A percentile compares a stretch with the other conserved stretches of the same genome.
Conservation (phyloP, 2,113 vertebrate genomes). For the Elachura formosa region DNA sequence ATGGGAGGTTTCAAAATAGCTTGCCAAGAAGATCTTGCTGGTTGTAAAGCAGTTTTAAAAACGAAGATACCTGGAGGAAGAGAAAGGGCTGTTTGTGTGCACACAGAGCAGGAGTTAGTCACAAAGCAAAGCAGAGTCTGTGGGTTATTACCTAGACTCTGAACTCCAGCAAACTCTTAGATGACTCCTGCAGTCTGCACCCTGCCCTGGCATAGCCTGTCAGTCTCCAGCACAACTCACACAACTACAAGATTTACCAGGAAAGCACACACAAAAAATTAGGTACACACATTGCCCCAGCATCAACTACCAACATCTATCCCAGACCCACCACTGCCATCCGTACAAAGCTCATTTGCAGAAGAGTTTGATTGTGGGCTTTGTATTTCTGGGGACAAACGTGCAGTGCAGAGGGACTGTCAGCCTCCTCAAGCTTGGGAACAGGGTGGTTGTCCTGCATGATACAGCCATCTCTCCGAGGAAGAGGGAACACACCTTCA, state of each 20-base stretch:
- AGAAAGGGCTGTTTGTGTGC: neutral
- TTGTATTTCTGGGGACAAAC: neutral
- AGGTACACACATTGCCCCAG: too few species aligned
- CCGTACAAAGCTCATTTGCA: neutral
- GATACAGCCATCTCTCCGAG: neutral
- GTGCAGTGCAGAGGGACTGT: neutral
- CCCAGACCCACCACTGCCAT: neutral
- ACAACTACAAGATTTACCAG: neutral
- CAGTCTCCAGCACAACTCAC: neutral
- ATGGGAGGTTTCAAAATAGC: neutral
- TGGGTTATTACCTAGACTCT: too few species aligned
- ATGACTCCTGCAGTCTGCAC: neutral
- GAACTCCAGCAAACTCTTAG: neutral
- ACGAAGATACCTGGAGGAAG: neutral
- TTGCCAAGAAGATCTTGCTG: neutral
- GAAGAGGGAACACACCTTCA: neutral
- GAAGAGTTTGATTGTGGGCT: neutral
- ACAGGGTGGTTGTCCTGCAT: neutral
- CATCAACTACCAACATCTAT: accelerated
- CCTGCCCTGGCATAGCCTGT: neutral
- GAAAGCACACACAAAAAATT: neutral
- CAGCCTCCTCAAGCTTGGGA: neutral
- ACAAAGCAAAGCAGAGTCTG: neutral
- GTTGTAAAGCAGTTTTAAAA: neutral
- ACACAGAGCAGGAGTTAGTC: neutral